Percentiles rank a stretch among this genome's conserved stretches.
Evolutionary conservation across 2,113 vertebrate species (phyloP).

Genomic region (Cygnus buccinator): DNA sequence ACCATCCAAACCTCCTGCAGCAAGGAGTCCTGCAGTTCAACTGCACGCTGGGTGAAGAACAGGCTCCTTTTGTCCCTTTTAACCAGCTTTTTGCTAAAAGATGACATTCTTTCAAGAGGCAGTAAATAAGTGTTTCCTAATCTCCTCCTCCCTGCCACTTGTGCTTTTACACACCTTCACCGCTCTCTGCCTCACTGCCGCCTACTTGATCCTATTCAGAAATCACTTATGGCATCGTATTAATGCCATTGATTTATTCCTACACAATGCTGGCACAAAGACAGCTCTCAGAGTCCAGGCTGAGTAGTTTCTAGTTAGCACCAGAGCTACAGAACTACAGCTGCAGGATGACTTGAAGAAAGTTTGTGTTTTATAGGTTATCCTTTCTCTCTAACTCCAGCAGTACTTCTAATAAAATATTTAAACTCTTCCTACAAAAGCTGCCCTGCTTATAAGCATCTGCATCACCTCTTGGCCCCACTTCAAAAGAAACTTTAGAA

Average conservation of each 20-base stretch:
- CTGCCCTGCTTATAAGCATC: neutral
- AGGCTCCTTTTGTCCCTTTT: neutral
- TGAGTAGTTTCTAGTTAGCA: neutral
- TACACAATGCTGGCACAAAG: neutral
- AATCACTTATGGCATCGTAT: neutral
- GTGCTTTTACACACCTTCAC: neutral
- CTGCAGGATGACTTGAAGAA: neutral
- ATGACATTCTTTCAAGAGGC: neutral
- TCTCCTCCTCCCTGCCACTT: neutral
- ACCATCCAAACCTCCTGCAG: neutral
- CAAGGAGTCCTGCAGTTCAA: neutral
- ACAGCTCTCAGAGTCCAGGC: neutral
- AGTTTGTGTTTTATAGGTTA: neutral
- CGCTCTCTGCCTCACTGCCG: neutral
- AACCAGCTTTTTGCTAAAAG: neutral
- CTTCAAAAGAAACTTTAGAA: constrained; percentile 50
- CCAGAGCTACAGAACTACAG: neutral
- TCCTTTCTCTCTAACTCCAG: neutral
- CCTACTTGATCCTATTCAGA: neutral
- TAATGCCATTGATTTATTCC: neutral
- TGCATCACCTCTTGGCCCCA: constrained; percentile 37
- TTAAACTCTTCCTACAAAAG: neutral
- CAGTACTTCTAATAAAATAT: neutral
- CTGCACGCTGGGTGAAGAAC: neutral
- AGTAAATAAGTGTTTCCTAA: neutral